Base-by-base conservation (phyloP, 37 sponge, comb jelly and placozoan genomes). In the Corticium candelabrum region DNA sequence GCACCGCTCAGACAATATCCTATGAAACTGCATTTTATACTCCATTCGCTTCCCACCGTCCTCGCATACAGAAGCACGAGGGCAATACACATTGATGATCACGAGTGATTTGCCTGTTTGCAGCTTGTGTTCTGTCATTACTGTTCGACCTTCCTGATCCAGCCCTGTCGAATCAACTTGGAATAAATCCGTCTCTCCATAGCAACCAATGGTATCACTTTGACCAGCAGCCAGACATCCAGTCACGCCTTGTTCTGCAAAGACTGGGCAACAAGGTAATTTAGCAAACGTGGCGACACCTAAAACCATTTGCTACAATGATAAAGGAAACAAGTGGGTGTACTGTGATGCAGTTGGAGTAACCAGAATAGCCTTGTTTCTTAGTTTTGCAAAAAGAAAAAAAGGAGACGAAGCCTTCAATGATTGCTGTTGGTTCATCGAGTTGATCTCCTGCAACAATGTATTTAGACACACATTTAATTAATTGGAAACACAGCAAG, bases 21-120 rank as follows among this genome's bases (percentile, higher is more conserved):
- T 11, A 31, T 90, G 88, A 76, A 93, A 93, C 40, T 67, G 50
- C 30, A 85, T 37, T 79, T 93, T 90, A 77, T 81, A 93, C n/a
- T 87, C 79, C 70, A 82, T 43, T 34, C 94, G 77, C 34, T 75
- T 76, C 0, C 35, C 80, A 30, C 73, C 73, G 67, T 84, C 84
- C 15, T 68, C 27, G 34, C 73, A 86, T 15, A 38, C 37, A 3
- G 84, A 87, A 7, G 81, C 90, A 36, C 88, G 77, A 37, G 94
- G 94, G 39, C 90, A 90, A 74, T 93, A 93, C 35, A 93, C 84
- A 77, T 93, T 93, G 3, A 93, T 67, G 21, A 93, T 67, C 27
- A 93, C 94, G 39, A 93, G 29, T 1, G 67, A 79, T 29, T 40
- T 68, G 29, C 77, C 73, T 7, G 7, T 35, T 4, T 15, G 31